A percentile compares a stretch with the other conserved stretches of the same genome.
phyloP scores from a whole-genome alignment of 2,888 invertebrate species.

The Epistrophella euchroma region DNA sequence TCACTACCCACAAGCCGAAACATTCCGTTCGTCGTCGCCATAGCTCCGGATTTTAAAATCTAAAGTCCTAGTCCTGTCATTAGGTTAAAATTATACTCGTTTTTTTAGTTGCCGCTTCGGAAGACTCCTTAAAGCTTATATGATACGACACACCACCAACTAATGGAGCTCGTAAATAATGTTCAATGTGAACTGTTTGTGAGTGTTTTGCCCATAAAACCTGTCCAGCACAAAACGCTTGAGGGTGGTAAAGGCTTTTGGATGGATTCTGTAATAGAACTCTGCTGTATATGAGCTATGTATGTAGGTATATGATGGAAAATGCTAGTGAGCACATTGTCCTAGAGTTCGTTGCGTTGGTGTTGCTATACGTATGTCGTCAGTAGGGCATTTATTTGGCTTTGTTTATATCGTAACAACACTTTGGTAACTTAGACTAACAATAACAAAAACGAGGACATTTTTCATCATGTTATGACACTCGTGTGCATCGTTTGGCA shows the following conservation, averaged over 20 bases:
- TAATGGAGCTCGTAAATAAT: conserved; percentile 74
- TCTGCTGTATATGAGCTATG: not conserved
- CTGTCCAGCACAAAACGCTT: conserved; percentile 57
- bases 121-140: not conserved
- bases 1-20: conserved; percentile 8
- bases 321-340: conserved; percentile 28
- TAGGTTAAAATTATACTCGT: conserved; percentile 56
- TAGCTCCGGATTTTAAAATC: conserved; percentile 54
- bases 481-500: conserved; percentile 60
- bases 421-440: conserved; percentile 24
- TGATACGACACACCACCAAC: conserved; percentile 38
- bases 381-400: conserved; percentile 37
- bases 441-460: conserved; percentile 45
- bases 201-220: conserved; percentile 69
- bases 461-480: conserved; percentile 58
- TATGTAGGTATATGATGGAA: not conserved
- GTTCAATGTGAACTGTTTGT: conserved; percentile 67
- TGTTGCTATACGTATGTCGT: not conserved
- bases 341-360: conserved; percentile 8
- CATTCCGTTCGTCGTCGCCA: not conserved
- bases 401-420: conserved; percentile 52
- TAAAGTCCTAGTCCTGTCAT: conserved; percentile 69
- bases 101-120: conserved; percentile 2
- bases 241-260: conserved; percentile 6
- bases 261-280: conserved; percentile 5